Conservation (phyloP, 2,113 vertebrate species). For the Chloebia gouldiae region DNA sequence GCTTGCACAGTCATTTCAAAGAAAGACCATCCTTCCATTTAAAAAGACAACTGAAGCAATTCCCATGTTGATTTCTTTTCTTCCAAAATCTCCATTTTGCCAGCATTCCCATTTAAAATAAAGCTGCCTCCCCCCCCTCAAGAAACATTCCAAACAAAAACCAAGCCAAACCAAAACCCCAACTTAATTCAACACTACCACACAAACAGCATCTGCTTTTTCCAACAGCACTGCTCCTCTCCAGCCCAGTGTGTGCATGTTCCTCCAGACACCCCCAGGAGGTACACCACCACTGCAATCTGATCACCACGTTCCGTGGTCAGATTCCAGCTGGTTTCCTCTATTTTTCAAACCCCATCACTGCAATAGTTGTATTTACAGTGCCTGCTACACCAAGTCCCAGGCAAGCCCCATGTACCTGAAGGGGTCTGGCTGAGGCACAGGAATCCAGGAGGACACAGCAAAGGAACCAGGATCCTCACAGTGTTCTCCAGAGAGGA, state of each 20-base stretch:
- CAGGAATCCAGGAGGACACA: neutral
- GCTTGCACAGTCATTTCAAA: neutral
- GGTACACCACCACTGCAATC: neutral
- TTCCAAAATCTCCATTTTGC: neutral
- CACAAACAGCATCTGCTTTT: neutral
- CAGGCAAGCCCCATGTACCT: neutral
- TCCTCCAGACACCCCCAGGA: neutral
- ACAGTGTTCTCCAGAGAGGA: neutral
- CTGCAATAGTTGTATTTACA: neutral
- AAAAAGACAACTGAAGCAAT: neutral
- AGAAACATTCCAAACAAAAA: neutral
- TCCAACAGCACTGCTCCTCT: neutral
- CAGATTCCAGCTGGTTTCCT: neutral
- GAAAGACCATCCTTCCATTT: neutral
- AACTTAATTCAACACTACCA: neutral
- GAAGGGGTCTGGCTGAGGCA: neutral
- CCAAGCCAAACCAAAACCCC: neutral
- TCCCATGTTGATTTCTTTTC: neutral
- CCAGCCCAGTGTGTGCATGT: neutral
- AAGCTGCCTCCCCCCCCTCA: neutral
- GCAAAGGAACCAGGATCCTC: neutral
- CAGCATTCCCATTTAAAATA: neutral
- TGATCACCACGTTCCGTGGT: rapidly evolving
- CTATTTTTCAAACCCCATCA: neutral
- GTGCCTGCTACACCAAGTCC: neutral